phyloP scores from a whole-genome alignment of 1,140 invertebrate genomes.

The Melipona quadrifasciata region DNA sequence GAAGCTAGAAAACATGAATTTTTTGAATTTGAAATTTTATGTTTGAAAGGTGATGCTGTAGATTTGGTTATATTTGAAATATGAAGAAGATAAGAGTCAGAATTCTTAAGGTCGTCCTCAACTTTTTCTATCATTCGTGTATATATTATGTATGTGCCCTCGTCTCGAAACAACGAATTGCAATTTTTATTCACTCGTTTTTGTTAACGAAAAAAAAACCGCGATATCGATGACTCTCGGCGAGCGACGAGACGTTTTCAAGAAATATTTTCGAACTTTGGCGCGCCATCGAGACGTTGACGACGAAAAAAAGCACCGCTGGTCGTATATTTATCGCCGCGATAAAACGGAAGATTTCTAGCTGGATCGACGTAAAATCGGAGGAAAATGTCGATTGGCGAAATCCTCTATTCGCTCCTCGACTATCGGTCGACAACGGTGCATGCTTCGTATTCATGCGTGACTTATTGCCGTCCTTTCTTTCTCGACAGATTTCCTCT shows the following conservation, averaged over 20 bases:
- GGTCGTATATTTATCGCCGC: background rate
- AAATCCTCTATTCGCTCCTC: background rate
- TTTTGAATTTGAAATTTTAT: too few relatives aligned
- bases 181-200: background rate
- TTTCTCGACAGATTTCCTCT: background rate
- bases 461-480: background rate
- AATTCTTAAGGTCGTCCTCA: too few relatives aligned
- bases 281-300: background rate
- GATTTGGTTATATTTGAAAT: too few relatives aligned
- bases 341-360: constrained; percentile 20
- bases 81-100: too few relatives aligned
- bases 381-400: background rate
- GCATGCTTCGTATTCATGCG: background rate
- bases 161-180: too few relatives aligned
- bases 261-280: constrained; percentile 21
- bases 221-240: background rate
- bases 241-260: background rate
- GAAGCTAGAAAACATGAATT: too few relatives aligned
- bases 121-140: too few relatives aligned
- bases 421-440: background rate
- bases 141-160: too few relatives aligned
- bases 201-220: background rate
- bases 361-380: background rate
- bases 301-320: background rate
- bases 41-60: too few relatives aligned